Percentiles rank a stretch among this genome's conserved stretches.
phyloP scores from a whole-genome alignment of 2,888 invertebrate genomes.

The Plagodis pulveraria region DNA sequence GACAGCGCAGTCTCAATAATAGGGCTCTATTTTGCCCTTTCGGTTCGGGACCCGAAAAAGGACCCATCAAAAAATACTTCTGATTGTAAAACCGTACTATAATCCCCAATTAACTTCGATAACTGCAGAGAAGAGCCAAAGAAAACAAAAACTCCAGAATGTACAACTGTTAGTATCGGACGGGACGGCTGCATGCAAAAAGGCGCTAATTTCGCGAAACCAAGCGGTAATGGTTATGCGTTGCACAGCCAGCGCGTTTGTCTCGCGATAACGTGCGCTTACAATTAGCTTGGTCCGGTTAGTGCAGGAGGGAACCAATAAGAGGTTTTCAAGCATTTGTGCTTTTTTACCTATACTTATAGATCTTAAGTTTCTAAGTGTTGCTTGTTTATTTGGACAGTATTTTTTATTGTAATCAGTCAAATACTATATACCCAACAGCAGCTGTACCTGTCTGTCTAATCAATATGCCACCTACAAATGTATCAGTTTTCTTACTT shows the following conservation, averaged over 20 bases:
- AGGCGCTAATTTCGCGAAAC: conserved; percentile 83
- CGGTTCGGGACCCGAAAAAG: too few relatives aligned
- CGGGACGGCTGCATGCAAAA: conserved; percentile 78
- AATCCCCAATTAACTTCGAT: conserved; percentile 31
- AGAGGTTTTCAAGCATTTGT: not conserved
- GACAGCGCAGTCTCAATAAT: too few relatives aligned
- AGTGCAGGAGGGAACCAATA: conserved; percentile 45
- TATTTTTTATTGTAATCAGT: too few relatives aligned
- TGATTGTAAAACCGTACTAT: conserved; percentile 23
- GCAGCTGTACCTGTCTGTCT: too few relatives aligned
- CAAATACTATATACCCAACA: too few relatives aligned
- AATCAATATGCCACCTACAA: too few relatives aligned
- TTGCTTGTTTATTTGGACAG: too few relatives aligned
- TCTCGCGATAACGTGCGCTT: conserved; percentile 84
- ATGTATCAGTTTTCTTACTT: too few relatives aligned
- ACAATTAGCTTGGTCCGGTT: conserved; percentile 76
- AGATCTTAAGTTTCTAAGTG: too few relatives aligned
- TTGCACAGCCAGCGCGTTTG: conserved; percentile 80
- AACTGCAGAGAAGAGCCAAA: conserved; percentile 30
- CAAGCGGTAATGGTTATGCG: conserved; percentile 84
- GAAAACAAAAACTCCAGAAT: conserved; percentile 50
- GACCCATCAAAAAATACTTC: conserved; percentile 35
- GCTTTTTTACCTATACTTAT: too few relatives aligned
- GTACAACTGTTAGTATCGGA: conserved; percentile 57
- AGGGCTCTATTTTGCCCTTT: too few relatives aligned